Conservation (phyloP, 2,888 invertebrate species). For the Torymus aiolomorphi region DNA sequence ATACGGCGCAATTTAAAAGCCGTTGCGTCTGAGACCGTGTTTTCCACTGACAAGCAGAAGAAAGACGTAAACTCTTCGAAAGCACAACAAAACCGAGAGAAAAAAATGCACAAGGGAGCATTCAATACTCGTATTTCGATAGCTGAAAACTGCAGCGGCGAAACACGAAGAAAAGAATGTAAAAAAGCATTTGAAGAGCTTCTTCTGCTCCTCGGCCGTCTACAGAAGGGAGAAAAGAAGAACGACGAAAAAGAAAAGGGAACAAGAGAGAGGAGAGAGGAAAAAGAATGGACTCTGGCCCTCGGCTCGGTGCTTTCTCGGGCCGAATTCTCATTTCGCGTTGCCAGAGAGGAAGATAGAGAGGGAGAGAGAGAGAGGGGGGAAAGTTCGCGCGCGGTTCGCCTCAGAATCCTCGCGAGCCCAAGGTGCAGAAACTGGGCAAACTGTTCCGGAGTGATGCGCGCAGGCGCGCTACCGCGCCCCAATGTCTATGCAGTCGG, state of each 20-base stretch:
- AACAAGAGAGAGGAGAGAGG: not conserved
- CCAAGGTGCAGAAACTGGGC: too few relatives aligned
- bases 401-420: too few relatives aligned
- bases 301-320: not conserved
- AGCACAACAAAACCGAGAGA: slow-evolving; percentile 1
- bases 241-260: not conserved
- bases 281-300: not conserved
- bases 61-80: not conserved
- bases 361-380: too few relatives aligned
- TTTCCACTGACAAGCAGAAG: not conserved
- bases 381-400: too few relatives aligned
- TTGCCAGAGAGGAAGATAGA: too few relatives aligned
- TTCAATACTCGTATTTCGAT: slow-evolving; percentile 26
- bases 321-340: slow-evolving; percentile 19
- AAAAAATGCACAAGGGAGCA: not conserved
- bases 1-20: not conserved
- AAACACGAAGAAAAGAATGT: slow-evolving; percentile 33
- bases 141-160: slow-evolving; percentile 31
- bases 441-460: too few relatives aligned
- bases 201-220: not conserved
- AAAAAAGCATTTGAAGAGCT: slow-evolving; percentile 29
- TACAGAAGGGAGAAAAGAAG: too few relatives aligned
- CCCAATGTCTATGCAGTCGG: too few relatives aligned
- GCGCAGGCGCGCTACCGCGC: too few relatives aligned
- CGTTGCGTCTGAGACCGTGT: slow-evolving; percentile 7